Evolutionary conservation across 1,140 invertebrate species (phyloP).

Genomic region (Vollenhovia emeryi): DNA sequence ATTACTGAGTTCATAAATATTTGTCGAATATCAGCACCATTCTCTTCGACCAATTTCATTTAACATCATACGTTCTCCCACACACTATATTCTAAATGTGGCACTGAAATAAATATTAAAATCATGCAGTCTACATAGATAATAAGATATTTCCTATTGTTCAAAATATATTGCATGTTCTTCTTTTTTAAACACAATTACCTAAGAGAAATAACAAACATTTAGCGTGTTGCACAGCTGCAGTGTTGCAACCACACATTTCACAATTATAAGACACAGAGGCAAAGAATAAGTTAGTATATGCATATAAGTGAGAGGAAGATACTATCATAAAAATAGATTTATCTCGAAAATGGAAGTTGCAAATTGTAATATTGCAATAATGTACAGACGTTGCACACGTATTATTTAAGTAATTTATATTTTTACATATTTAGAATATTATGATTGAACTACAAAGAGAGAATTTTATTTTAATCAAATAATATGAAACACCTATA

Average conservation of each 20-base stretch:
- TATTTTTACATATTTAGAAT: neutral
- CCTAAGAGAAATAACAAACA: neutral
- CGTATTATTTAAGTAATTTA: neutral
- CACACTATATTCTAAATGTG: neutral
- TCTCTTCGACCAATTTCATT: neutral
- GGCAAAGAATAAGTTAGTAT: conserved; percentile 2
- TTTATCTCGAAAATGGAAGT: neutral
- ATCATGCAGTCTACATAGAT: neutral
- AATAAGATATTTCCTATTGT: neutral
- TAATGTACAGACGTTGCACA: neutral
- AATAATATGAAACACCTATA: conserved; percentile 33
- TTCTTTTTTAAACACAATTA: neutral
- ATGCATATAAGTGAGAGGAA: neutral
- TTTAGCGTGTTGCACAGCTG: neutral
- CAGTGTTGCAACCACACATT: neutral
- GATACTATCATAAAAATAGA: neutral
- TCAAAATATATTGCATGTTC: neutral
- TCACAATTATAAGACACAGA: conserved; percentile 13
- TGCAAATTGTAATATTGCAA: neutral
- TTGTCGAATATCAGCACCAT: neutral
- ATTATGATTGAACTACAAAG: conserved; percentile 1
- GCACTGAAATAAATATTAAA: neutral
- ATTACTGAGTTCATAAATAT: neutral
- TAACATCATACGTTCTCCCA: neutral
- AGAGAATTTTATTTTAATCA: conserved; percentile 3